Conservation (phyloP, 2,113 vertebrate species). For the Fulica atra region DNA sequence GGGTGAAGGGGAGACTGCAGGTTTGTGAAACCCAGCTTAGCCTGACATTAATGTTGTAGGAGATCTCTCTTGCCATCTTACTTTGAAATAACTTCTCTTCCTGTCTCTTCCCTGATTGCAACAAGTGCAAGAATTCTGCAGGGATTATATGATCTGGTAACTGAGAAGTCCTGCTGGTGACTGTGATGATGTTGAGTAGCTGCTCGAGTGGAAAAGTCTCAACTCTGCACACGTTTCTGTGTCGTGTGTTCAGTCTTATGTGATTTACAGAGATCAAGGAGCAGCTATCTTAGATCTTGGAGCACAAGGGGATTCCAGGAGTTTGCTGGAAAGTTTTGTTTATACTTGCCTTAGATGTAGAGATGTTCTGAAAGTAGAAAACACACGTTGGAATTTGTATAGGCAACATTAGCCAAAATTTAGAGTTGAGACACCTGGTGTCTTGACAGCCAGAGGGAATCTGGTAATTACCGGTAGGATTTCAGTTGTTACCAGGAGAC, state of each 20-base stretch:
- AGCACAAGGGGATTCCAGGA: neutral
- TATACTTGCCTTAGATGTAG: neutral
- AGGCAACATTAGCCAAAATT: neutral
- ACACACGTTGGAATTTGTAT: neutral
- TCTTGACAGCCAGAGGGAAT: neutral
- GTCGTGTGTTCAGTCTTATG: neutral
- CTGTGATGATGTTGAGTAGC: neutral
- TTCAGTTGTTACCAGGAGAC: neutral
- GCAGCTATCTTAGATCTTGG: neutral
- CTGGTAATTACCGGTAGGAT: neutral
- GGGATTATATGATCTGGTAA: neutral
- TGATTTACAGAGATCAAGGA: neutral
- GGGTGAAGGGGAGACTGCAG: neutral
- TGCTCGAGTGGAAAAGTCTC: neutral
- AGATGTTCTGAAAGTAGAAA: neutral
- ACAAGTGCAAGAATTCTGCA: neutral
- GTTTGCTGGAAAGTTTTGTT: slow-evolving; percentile 3
- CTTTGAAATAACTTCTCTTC: neutral
- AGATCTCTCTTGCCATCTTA: neutral
- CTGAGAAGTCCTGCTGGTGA: neutral
- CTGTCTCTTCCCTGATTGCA: neutral
- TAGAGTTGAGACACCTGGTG: neutral
- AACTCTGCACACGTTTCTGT: neutral
- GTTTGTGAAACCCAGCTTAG: neutral
- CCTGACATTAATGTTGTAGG: neutral